Evolutionary conservation across 2,888 invertebrate genomes (phyloP), one percentile per base, ranked within the genome.

Genomic region (Athalia rosae): DNA sequence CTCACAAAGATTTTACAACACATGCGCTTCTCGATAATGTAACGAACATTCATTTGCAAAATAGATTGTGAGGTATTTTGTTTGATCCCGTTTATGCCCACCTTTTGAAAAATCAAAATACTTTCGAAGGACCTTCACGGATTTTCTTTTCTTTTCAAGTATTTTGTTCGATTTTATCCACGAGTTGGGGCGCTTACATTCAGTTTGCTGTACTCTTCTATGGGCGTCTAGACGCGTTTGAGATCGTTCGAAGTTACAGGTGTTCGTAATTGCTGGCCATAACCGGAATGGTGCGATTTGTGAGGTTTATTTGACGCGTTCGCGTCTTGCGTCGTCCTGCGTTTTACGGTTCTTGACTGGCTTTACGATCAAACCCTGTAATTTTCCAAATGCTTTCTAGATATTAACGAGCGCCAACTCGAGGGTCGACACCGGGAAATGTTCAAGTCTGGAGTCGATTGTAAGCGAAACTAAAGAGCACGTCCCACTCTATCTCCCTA

Each of bases 341-440:
- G n/a, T 13, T n/a, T 47, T 63, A 45, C 43, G 15, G 3, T 13
- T n/a, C 45, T n/a, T 6, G n/a, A 8, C 4, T 64, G 8, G 8
- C 13, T 41, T 7, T 41, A 4, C 41, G 11, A 9, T 83, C 83
- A 83, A 84, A 84, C 85, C 82, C 85, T 87, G 84, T 88, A 87
- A 88, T 88, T 87, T 87, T 84, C 83, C 80, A 84, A 85, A 87
- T 86, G 84, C 84, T 84, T 81, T 82, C 83, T 79, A 86, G 87
- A 88, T 88, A 47, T 47, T 47, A 64, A 64, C 63, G 13, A 13
- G 45, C n/a, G 3, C 11, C 7, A 11, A 63, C 15, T 28, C 4
- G 13, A 13, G 13, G 28, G 45, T 64, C 64, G 8, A 47, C 64
- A 64, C 7, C 45, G 47, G 47, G 45, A 47, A 15, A 47, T 7